A percentile compares a stretch with the other conserved stretches of the same genome.
Conservation (phyloP, 2,797 vertebrate genomes). For the Danionella dracula region DNA sequence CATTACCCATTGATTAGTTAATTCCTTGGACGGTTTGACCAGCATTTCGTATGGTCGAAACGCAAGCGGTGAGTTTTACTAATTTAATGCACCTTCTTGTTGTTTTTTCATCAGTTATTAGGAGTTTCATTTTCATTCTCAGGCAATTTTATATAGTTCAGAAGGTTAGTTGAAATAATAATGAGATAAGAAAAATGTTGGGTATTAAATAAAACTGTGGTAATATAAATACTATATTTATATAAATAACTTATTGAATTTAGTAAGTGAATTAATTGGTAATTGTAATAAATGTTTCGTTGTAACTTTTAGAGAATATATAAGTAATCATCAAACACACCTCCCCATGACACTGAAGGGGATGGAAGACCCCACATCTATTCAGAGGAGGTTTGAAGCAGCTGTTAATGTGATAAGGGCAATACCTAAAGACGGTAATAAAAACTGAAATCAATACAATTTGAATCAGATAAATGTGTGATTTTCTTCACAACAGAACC, state of each 20-base stretch:
- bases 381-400: constrained; percentile 82
- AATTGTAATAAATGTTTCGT: too few species aligned
- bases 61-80: constrained; percentile 46
- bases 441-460: neutral
- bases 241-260: too few species aligned
- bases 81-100: neutral
- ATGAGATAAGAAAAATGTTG: too few species aligned
- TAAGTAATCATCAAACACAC: neutral
- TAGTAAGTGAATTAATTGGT: too few species aligned
- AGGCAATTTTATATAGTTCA: too few species aligned
- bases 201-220: too few species aligned
- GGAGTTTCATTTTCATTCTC: too few species aligned
- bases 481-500: neutral
- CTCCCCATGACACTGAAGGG: constrained; percentile 48
- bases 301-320: too few species aligned
- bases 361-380: constrained; percentile 73
- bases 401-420: constrained; percentile 90
- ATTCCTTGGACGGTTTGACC: neutral
- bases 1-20: constrained; percentile 52
- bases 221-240: too few species aligned
- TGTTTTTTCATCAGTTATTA: neutral
- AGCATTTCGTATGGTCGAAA: neutral
- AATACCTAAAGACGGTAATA: constrained; percentile 85
- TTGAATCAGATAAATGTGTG: neutral
- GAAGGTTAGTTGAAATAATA: too few species aligned